phyloP scores from a whole-genome alignment of 2,113 vertebrate species.

The Esox niger region DNA sequence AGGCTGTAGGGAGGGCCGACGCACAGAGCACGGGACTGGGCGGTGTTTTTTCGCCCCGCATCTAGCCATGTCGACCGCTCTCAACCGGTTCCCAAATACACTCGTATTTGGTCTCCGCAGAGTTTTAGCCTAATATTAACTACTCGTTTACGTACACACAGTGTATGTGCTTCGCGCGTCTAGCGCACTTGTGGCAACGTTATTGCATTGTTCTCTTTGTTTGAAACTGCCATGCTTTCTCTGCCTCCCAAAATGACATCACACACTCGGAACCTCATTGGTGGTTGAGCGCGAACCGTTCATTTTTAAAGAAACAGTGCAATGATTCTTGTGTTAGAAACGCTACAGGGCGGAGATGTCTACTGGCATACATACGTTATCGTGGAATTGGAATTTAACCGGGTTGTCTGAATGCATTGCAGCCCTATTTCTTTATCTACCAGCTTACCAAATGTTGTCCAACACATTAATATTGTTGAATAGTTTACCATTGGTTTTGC shows the following conservation, averaged over 20 bases:
- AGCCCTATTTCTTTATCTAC: too few relatives aligned
- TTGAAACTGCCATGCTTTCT: conserved; percentile 88
- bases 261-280: conserved; percentile 82
- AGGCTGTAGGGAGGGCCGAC: conserved; percentile 37
- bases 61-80: conserved; percentile 50
- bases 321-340: not conserved
- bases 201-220: conserved; percentile 95
- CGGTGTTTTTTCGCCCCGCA: conserved; percentile 69
- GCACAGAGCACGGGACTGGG: conserved; percentile 66
- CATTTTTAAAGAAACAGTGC: conserved; percentile 74
- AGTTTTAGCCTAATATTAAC: not conserved
- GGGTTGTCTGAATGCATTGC: too few relatives aligned
- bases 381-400: too few relatives aligned
- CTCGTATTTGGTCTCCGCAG: not conserved
- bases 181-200: conserved; percentile 41
- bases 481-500: too few relatives aligned
- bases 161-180: conserved; percentile 12
- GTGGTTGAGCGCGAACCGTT: conserved; percentile 57
- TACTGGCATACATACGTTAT: too few relatives aligned
- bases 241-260: conserved; percentile 89
- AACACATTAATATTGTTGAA: not conserved
- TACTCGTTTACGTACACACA: not conserved
- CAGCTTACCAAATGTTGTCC: too few relatives aligned
- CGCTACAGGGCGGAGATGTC: not conserved
- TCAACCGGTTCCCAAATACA: not conserved